phyloP scores from a whole-genome alignment of 1,140 invertebrate species.

The Copidosoma floridanum region DNA sequence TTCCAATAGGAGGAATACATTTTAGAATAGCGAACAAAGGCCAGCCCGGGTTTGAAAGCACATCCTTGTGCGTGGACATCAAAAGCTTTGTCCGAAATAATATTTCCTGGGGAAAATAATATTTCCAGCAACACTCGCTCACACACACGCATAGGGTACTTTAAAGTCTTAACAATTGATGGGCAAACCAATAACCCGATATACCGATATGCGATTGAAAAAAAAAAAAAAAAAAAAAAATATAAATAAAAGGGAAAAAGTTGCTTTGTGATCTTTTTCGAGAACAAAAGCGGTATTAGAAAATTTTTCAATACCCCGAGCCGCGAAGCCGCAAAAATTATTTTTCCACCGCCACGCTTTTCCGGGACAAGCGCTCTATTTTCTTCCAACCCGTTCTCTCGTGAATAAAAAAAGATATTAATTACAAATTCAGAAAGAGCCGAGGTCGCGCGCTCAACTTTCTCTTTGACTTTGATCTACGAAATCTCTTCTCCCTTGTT shows the following conservation, averaged over 20 bases:
- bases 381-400: constrained; percentile 18
- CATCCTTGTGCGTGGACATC: too few relatives aligned
- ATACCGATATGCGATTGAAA: not conserved
- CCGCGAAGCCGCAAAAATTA: not conserved
- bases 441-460: not conserved
- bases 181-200: constrained; percentile 1
- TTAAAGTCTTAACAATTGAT: not conserved
- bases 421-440: constrained; percentile 30
- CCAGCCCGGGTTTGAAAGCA: too few relatives aligned
- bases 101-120: too few relatives aligned
- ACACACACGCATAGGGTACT: too few relatives aligned
- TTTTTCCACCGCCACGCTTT: constrained; percentile 26
- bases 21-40: too few relatives aligned
- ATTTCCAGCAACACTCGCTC: too few relatives aligned
- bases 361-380: constrained; percentile 16
- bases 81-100: too few relatives aligned
- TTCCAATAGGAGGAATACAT: too few relatives aligned
- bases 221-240: not conserved
- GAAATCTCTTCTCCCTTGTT: not conserved
- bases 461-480: constrained; percentile 18
- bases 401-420: constrained; percentile 30
- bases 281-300: not conserved
- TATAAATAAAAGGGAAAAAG: too few relatives aligned
- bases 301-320: not conserved
- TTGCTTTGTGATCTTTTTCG: not conserved